Evolutionary conservation across 92 coral and sea anemone species (phyloP).

Genomic region (Siderastrea radians): DNA sequence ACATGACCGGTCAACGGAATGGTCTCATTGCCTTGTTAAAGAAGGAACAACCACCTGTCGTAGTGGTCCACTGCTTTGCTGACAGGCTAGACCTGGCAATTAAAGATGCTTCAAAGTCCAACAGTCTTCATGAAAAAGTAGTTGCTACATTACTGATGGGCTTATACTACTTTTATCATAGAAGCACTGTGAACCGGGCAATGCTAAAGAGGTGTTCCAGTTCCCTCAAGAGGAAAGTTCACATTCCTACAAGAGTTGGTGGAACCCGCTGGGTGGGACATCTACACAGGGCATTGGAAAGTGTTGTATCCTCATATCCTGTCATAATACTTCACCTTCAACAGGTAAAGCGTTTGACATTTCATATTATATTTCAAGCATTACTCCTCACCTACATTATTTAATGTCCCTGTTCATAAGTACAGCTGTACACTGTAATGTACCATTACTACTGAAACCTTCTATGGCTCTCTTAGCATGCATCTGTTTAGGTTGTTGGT

Average conservation of each 20-base stretch:
- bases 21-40: constrained; percentile 20
- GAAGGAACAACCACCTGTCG: constrained; percentile 9
- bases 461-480: constrained; percentile 6
- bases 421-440: background rate
- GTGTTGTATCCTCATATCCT: constrained; percentile 53
- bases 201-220: constrained; percentile 53
- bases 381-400: constrained; percentile 20
- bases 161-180: constrained; percentile 51
- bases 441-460: constrained; percentile 9
- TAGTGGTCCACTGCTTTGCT: constrained; percentile 51
- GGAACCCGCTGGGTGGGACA: constrained; percentile 74
- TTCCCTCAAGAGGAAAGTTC: constrained; percentile 39
- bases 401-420: constrained; percentile 20
- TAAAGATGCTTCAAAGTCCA: constrained; percentile 61
- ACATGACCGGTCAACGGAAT: constrained; percentile 24
- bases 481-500: background rate
- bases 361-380: constrained; percentile 17
- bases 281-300: constrained; percentile 55
- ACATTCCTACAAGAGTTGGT: constrained; percentile 55
- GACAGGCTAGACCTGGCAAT: constrained; percentile 61
- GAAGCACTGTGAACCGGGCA: constrained; percentile 63
- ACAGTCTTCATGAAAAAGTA: constrained; percentile 43
- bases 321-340: constrained; percentile 59
- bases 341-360: constrained; percentile 48
- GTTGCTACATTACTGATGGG: constrained; percentile 49